Conservation (phyloP, 2,888 invertebrate species). For the Celastrina argiolus region DNA sequence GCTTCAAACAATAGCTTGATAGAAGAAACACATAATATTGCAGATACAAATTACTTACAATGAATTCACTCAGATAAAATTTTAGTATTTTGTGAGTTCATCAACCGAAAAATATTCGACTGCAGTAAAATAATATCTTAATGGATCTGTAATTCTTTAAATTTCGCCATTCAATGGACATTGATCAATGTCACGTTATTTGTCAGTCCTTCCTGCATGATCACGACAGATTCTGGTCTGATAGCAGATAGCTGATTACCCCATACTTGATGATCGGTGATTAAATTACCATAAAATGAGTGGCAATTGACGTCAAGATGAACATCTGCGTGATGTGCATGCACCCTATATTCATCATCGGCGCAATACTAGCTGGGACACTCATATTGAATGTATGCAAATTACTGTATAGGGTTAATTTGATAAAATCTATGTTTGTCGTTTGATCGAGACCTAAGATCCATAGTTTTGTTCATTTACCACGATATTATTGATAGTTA, state of each 20-base stretch:
- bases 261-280: background rate
- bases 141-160: too few relatives aligned
- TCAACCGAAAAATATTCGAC: too few relatives aligned
- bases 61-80: too few relatives aligned
- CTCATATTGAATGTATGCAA: background rate
- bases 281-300: conserved; percentile 3
- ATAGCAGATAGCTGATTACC: background rate
- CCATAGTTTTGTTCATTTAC: too few relatives aligned
- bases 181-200: background rate
- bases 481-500: too few relatives aligned
- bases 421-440: background rate
- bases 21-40: too few relatives aligned
- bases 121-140: too few relatives aligned
- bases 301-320: conserved; percentile 8
- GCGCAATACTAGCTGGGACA: background rate
- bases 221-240: background rate
- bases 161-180: background rate
- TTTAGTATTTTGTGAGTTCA: too few relatives aligned
- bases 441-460: too few relatives aligned
- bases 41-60: too few relatives aligned
- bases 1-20: too few relatives aligned
- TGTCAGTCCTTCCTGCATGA: background rate
- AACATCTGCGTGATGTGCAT: conserved; percentile 6
- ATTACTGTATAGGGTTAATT: background rate
- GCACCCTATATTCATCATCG: conserved; percentile 2